Percentiles rank a stretch among this genome's conserved stretches.
These are phyloP conservation scores for Caretta caretta DNA, from an alignment of 2,113 vertebrate species.

Conservation along the genomic window DNA sequence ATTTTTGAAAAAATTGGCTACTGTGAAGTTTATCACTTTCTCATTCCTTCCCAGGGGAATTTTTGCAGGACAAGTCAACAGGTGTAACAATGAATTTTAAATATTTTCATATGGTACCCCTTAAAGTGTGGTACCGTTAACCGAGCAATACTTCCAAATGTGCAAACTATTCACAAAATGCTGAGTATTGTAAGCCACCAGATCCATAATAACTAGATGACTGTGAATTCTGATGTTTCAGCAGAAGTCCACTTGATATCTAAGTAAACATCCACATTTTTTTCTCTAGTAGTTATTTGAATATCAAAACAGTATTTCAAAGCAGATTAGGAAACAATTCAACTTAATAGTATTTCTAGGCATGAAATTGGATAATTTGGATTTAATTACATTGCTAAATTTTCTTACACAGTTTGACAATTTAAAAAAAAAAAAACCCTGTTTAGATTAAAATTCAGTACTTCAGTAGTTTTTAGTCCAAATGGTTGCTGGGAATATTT, in stretches of 20 bases:
- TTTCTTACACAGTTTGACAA: slow-evolving; percentile 62
- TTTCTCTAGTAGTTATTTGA: slow-evolving; percentile 60
- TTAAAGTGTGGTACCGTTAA: neutral
- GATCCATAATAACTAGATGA: neutral
- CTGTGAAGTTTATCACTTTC: neutral
- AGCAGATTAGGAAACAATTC: slow-evolving; percentile 75
- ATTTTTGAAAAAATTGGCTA: neutral
- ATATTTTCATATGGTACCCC: slow-evolving; percentile 1
- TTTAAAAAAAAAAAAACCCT: slow-evolving; percentile 45
- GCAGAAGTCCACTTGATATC: slow-evolving; percentile 56
- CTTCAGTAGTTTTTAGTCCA: slow-evolving; percentile 11
- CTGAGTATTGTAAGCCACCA: neutral
- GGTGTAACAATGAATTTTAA: neutral
- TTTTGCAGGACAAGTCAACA: neutral
- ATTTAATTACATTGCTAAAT: slow-evolving; percentile 71
- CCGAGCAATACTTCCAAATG: neutral
- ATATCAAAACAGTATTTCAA: slow-evolving; percentile 75
- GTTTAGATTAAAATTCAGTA: slow-evolving; percentile 55
- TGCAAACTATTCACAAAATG: neutral
- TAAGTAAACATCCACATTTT: slow-evolving; percentile 50
- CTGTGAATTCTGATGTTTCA: slow-evolving; percentile 29
- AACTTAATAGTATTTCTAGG: slow-evolving; percentile 64
- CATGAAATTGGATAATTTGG: slow-evolving; percentile 78
- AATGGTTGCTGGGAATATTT: neutral
- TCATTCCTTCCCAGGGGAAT: neutral